Evolutionary conservation across 53 echinoderm and acorn worm genomes (phyloP).

Genomic region (Echinarachnius parma): DNA sequence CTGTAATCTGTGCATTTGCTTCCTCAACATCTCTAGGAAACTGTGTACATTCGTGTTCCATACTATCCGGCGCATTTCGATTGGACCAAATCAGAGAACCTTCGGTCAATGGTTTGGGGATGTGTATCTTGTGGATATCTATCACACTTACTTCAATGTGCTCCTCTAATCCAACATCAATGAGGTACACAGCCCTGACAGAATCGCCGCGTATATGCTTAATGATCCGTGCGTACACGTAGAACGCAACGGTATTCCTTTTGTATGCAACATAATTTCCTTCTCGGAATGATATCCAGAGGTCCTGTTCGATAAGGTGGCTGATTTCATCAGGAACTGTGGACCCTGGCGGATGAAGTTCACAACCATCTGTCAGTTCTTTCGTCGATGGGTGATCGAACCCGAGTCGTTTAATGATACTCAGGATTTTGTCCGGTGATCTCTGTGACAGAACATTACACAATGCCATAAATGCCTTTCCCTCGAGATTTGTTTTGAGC

Average conservation of each 20-base stretch:
- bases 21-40: slow-evolving; percentile 14
- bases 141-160: slow-evolving; percentile 1
- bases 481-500: too few relatives aligned
- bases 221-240: slow-evolving; percentile 47
- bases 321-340: too few relatives aligned
- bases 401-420: too few relatives aligned
- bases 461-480: too few relatives aligned
- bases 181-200: neutral
- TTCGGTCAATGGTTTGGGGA: neutral
- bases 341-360: too few relatives aligned
- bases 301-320: too few relatives aligned
- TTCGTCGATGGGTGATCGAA: too few relatives aligned
- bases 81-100: neutral
- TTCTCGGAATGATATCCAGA: too few relatives aligned
- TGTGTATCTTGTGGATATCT: slow-evolving; percentile 31
- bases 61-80: neutral
- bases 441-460: too few relatives aligned
- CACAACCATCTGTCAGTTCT: too few relatives aligned
- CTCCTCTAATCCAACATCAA: slow-evolving; percentile 1
- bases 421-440: too few relatives aligned
- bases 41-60: neutral
- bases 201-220: slow-evolving; percentile 8
- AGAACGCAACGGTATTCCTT: slow-evolving; percentile 36
- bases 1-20: slow-evolving; percentile 27
- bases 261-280: too few relatives aligned